phyloP scores from a whole-genome alignment of 2,113 vertebrate genomes.

The Varanus salvator region DNA sequence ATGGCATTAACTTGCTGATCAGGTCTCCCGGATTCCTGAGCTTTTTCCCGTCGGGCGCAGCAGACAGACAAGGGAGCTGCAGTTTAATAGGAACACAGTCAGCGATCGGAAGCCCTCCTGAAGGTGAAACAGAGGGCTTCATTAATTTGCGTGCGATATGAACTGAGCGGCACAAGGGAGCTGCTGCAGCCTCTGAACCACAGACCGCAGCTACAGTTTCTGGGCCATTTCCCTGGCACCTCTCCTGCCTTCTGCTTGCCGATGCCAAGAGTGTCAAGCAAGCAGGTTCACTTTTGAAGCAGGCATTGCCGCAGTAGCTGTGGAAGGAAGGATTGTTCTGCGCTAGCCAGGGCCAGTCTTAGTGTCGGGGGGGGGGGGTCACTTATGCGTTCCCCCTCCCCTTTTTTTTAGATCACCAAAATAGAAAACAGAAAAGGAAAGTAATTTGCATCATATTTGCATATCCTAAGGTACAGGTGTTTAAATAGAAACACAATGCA shows the following conservation, averaged over 20 bases:
- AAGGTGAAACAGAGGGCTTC: accelerated
- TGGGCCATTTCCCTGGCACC: constrained; percentile 7
- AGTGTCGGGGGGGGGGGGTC: too few relatives aligned
- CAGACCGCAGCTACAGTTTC: constrained; percentile 4
- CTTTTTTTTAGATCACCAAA: too few relatives aligned
- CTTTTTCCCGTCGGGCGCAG: accelerated
- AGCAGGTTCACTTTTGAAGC: not conserved
- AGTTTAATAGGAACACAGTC: not conserved
- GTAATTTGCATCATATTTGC: too few relatives aligned
- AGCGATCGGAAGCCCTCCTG: not conserved
- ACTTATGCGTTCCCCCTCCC: too few relatives aligned
- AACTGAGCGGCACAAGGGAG: not conserved
- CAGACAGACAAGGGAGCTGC: not conserved
- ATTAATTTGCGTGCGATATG: not conserved
- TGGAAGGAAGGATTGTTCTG: not conserved
- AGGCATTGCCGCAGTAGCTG: not conserved
- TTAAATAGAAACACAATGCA: too few relatives aligned
- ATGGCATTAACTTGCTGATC: constrained; percentile 24
- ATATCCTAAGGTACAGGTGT: too few relatives aligned
- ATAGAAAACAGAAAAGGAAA: too few relatives aligned
- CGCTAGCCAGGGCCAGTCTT: not conserved
- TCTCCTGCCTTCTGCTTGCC: not conserved
- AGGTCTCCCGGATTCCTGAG: constrained; percentile 28
- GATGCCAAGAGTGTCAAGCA: not conserved
- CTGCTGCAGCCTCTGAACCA: not conserved